Conservation (phyloP, 2,113 vertebrate species). For the Ptilorrhoa leucosticta region DNA sequence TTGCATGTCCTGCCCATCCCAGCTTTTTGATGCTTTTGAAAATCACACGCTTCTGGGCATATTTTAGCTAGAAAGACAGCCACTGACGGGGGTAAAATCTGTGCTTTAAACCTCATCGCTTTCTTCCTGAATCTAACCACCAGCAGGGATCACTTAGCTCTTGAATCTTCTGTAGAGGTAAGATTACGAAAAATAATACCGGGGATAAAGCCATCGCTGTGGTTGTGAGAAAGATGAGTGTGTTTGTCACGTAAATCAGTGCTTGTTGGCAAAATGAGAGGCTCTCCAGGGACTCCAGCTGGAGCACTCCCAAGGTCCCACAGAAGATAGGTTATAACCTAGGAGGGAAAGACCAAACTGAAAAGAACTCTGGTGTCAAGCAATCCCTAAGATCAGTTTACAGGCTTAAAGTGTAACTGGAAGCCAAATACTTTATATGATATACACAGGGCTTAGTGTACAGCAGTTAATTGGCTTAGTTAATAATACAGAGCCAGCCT, state of each 20-base stretch:
- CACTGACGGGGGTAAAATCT: background rate
- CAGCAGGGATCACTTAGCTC: background rate
- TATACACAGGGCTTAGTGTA: background rate
- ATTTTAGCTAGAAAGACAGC: background rate
- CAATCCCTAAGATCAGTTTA: background rate
- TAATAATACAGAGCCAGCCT: background rate
- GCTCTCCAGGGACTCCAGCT: background rate
- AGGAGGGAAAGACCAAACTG: background rate
- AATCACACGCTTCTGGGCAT: constrained; percentile 38
- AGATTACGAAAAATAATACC: background rate
- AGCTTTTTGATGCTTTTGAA: background rate
- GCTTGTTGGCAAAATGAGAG: background rate
- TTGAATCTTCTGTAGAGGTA: background rate
- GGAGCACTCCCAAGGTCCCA: background rate
- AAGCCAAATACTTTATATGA: background rate
- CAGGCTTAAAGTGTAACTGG: background rate
- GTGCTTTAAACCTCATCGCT: background rate
- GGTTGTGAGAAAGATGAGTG: constrained; percentile 15
- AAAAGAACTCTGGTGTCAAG: background rate
- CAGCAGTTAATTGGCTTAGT: background rate
- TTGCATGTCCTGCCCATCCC: constrained; percentile 12
- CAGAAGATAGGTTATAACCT: constrained; percentile 5
- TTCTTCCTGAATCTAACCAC: background rate
- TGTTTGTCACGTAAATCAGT: background rate
- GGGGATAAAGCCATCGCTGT: background rate